Evolutionary conservation across 2,113 vertebrate genomes (phyloP).

Genomic region (Vireo altiloquus): DNA sequence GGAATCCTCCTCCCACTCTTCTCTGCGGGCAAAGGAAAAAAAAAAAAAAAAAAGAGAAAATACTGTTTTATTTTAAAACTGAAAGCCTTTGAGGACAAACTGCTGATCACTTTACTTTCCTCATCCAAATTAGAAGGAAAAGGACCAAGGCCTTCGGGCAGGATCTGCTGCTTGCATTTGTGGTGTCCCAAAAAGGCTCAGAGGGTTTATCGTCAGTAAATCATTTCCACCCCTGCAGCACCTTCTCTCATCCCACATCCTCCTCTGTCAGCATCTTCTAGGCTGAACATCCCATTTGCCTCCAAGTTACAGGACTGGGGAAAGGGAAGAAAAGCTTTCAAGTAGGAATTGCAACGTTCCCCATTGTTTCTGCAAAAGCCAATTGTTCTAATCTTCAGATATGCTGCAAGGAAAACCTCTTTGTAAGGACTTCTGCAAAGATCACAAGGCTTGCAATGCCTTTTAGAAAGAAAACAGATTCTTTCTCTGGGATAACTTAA

Average conservation of each 20-base stretch:
- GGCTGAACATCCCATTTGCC: not conserved
- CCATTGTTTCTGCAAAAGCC: not conserved
- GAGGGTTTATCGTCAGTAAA: not conserved
- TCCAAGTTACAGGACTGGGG: not conserved
- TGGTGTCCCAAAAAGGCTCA: not conserved
- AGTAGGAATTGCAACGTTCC: not conserved
- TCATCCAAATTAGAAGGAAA: not conserved
- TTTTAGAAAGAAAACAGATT: not conserved
- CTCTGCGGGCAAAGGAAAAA: not conserved
- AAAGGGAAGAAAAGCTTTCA: not conserved
- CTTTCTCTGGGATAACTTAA: not conserved
- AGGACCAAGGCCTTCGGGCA: not conserved
- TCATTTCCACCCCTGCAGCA: not conserved
- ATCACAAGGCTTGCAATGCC: not conserved
- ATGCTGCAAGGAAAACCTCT: not conserved
- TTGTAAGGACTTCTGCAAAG: not conserved
- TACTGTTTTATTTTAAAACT: not conserved
- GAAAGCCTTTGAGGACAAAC: not conserved
- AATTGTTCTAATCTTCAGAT: not conserved
- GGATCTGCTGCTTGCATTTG: not conserved
- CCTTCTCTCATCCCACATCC: not conserved
- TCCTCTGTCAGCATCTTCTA: not conserved
- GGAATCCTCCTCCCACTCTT: not conserved
- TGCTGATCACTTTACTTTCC: not conserved
- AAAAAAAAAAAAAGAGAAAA: not conserved